Evolutionary conservation across 2,113 vertebrate genomes (phyloP), one percentile per base, ranked within the genome.

Genomic region (Ploceus nigricollis): DNA sequence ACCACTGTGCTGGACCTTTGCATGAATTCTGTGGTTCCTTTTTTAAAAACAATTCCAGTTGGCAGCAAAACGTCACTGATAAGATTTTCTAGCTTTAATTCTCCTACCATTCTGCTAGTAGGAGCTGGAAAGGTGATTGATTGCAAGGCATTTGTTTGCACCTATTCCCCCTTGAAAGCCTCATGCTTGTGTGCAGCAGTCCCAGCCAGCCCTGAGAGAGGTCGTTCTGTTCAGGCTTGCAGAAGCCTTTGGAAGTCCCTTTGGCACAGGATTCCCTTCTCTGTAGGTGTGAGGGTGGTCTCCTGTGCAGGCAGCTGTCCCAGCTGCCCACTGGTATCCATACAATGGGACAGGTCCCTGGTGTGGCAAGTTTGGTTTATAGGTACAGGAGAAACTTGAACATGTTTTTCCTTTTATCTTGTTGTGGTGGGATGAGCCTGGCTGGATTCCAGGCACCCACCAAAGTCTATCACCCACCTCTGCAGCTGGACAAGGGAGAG

Each of bases 131-230:
- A 70, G 30, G 30, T 37, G 54, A 81, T 44, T 21, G 42, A 54
- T 47, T 66, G 42, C 42, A 69, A 76, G 63, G 42, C 33, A 27
- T 63, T 63, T 28, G 40, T 82, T 65, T 27, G 45, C 25, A 56
- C 31, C 22, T 15, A 2, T 53, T 86, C 6, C 27, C 9, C 15
- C 23, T 22, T 30, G 24, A 54, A 61, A 82, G 45, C 58, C 58
- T 80, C 53, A 22, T 0, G 0, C 18, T 44, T 31, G n/a, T 0
- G 0, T 72, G 31, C 56, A 82, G 53, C 69, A 82, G 11, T 68
- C 27, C 61, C 48, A 71, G 27, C 11, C 28, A 79, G 39, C 44
- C 24, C 6, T 21, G 20, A 45, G 72, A 51, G 56, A 76, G 57
- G 9, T 13, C 0, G 0, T 58, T 51, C 35, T 83, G 33, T 58